A percentile compares a stretch with the other conserved stretches of the same genome.
Evolutionary conservation across 2,888 invertebrate species (phyloP).

Genomic region (Sminthurinus aureus): DNA sequence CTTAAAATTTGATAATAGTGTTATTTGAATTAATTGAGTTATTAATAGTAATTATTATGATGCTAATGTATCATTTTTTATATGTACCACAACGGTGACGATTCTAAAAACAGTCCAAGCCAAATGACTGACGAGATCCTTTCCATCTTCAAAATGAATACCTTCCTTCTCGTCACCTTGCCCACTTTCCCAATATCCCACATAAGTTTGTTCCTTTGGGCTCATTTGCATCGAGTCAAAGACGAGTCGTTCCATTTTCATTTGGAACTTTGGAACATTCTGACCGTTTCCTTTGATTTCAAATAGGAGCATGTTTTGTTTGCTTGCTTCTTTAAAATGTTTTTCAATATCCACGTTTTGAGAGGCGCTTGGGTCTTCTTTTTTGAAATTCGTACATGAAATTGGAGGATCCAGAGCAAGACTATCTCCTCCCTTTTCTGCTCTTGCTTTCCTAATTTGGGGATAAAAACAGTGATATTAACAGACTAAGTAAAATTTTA

Average conservation of each 20-base stretch:
- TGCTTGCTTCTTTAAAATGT: slow-evolving; percentile 27
- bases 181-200: slow-evolving; percentile 83
- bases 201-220: slow-evolving; percentile 60
- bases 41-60: too few species aligned
- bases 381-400: slow-evolving; percentile 37
- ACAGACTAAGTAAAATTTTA: neutral
- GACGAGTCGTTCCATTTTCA: slow-evolving; percentile 69
- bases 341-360: neutral
- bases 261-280: slow-evolving; percentile 78
- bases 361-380: neutral
- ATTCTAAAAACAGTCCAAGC: slow-evolving; percentile 87
- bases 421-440: slow-evolving; percentile 69
- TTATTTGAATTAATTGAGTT: too few species aligned
- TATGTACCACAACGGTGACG: slow-evolving; percentile 80
- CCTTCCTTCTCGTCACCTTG: slow-evolving; percentile 68
- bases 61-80: too few species aligned
- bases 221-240: slow-evolving; percentile 46
- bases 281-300: slow-evolving; percentile 71
- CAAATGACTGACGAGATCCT: slow-evolving; percentile 76
- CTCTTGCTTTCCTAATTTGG: slow-evolving; percentile 66
- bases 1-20: too few species aligned
- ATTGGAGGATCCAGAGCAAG: slow-evolving; percentile 8
- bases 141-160: slow-evolving; percentile 72
- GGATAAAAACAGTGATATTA: neutral
- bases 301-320: slow-evolving; percentile 49